These are phyloP conservation scores for Porites divaricata DNA, from an alignment of 92 coral and sea anemone species.

Conservation along the genomic window DNA sequence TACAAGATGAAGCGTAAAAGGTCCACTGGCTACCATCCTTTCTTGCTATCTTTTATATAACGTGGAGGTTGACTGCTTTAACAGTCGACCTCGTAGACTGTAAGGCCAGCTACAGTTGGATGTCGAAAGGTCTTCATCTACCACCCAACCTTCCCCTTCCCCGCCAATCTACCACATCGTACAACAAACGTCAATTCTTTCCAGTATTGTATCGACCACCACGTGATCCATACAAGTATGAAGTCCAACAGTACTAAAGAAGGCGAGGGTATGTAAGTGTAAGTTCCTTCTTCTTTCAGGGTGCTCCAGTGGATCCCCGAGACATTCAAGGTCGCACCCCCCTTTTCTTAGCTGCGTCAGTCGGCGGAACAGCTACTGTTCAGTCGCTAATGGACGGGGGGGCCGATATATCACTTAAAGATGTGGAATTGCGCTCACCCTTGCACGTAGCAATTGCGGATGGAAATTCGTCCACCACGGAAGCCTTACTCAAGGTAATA, in stretches of 20 bases:
- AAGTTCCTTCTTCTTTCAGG: slow-evolving; percentile 31
- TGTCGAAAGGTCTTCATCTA: too few relatives aligned
- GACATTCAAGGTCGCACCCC: slow-evolving; percentile 79
- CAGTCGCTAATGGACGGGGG: slow-evolving; percentile 77
- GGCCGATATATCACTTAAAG: slow-evolving; percentile 79
- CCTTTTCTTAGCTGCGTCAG: slow-evolving; percentile 74
- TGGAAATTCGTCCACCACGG: slow-evolving; percentile 73
- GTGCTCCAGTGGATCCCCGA: slow-evolving; percentile 71
- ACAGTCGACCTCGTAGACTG: too few relatives aligned
- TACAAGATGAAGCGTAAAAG: too few relatives aligned
- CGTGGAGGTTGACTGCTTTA: too few relatives aligned
- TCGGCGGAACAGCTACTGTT: slow-evolving; percentile 82
- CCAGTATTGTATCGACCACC: too few relatives aligned
- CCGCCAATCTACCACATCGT: too few relatives aligned
- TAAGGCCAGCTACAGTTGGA: too few relatives aligned
- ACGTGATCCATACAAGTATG: too few relatives aligned
- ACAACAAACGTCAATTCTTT: too few relatives aligned
- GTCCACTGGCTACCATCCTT: too few relatives aligned
- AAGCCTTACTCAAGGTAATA: slow-evolving; percentile 75
- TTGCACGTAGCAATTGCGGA: slow-evolving; percentile 85
- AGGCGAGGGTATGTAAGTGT: background rate
- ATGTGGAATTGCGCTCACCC: slow-evolving; percentile 77
- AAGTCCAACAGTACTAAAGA: background rate
- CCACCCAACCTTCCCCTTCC: too few relatives aligned
- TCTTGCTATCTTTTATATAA: too few relatives aligned